phyloP scores from a whole-genome alignment of 2,888 invertebrate species.

The Leucoma salicis region DNA sequence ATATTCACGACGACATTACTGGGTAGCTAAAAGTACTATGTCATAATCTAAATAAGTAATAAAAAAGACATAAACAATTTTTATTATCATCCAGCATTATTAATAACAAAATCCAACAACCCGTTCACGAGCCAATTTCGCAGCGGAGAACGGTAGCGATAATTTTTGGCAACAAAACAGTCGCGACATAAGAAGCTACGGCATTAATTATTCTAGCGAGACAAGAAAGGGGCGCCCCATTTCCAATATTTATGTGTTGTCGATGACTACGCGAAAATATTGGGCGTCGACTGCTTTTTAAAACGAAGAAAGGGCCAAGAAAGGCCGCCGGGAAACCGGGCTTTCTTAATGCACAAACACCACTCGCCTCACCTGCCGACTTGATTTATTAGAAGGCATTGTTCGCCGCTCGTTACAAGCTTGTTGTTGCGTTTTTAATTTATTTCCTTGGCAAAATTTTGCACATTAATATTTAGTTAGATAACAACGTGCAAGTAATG shows the following conservation, averaged over 20 bases:
- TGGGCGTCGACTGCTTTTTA: conserved; percentile 81
- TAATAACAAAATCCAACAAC: conserved; percentile 28
- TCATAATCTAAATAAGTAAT: background rate
- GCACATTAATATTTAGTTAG: conserved; percentile 75
- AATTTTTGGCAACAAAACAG: conserved; percentile 72
- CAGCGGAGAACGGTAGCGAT: conserved; percentile 47
- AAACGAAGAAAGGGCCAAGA: conserved; percentile 79
- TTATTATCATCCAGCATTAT: conserved; percentile 7
- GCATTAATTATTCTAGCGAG: conserved; percentile 79
- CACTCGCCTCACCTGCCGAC: conserved; percentile 74
- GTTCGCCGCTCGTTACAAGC: conserved; percentile 78
- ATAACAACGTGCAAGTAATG: conserved; percentile 50
- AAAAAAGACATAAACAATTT: conserved; percentile 15
- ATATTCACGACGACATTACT: too few species aligned
- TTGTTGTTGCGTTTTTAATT: conserved; percentile 82
- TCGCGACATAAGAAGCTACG: conserved; percentile 71
- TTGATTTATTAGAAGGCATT: conserved; percentile 80
- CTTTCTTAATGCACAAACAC: conserved; percentile 81
- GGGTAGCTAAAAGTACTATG: background rate
- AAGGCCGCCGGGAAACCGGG: conserved; percentile 74
- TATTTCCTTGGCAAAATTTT: conserved; percentile 74
- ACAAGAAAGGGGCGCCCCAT: conserved; percentile 80
- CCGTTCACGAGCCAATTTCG: conserved; percentile 52
- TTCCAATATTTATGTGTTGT: conserved; percentile 83
- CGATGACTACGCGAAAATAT: conserved; percentile 81